These are phyloP conservation scores for Herminia tarsipennalis DNA, from an alignment of 2,888 invertebrate species.

Conservation along the genomic window DNA sequence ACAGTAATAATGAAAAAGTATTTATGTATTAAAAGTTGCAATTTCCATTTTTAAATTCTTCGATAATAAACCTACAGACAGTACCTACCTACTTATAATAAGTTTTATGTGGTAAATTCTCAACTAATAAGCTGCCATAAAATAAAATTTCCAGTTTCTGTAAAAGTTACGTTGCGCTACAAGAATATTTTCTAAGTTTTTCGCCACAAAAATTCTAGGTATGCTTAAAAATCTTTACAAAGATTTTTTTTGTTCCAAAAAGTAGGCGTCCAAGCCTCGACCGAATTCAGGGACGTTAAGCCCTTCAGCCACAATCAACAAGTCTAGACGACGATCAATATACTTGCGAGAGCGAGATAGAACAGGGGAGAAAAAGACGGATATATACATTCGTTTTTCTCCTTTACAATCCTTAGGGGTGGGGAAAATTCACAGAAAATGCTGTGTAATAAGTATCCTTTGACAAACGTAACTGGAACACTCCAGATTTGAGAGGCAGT, in stretches of 20 bases:
- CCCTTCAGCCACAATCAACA: constrained; percentile 75
- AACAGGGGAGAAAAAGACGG: constrained; percentile 58
- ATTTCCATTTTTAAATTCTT: no score
- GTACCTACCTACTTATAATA: no score
- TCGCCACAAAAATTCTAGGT: not conserved
- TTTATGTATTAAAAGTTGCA: no score
- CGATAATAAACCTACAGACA: no score
- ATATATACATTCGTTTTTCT: constrained; percentile 48
- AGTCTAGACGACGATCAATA: constrained; percentile 85
- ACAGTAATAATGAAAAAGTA: no score
- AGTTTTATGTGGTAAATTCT: no score
- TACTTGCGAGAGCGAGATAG: constrained; percentile 62
- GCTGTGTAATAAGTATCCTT: constrained; percentile 26
- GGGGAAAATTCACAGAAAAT: constrained; percentile 24
- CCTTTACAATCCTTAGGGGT: constrained; percentile 33
- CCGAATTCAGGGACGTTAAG: constrained; percentile 59
- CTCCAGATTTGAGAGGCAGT: not conserved
- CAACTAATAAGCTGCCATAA: no score
- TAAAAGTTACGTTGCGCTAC: no score
- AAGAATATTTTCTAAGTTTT: not conserved
- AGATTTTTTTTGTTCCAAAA: constrained; percentile 13
- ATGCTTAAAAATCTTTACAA: not conserved
- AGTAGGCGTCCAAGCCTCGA: constrained; percentile 27
- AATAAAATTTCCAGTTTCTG: no score
- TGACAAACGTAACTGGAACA: constrained; percentile 16